A percentile compares a stretch with the other conserved stretches of the same genome.
phyloP scores from a whole-genome alignment of 2,888 invertebrate species.

The Bursaphelenchus okinawaensis region DNA sequence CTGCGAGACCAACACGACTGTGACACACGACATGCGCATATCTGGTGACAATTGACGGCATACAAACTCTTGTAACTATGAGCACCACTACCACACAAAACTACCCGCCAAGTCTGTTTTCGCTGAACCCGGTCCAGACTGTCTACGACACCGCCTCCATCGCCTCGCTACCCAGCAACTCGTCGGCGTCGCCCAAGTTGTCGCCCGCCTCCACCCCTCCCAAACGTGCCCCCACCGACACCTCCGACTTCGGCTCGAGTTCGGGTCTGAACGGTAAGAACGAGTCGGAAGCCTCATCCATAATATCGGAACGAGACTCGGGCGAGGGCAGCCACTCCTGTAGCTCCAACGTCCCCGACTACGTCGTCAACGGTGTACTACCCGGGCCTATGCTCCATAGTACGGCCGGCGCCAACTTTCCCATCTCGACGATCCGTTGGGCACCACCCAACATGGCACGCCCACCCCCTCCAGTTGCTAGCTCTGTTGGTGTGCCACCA shows the following conservation, averaged over 20 bases:
- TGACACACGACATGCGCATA: neutral
- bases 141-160: neutral
- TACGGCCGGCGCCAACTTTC: neutral
- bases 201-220: constrained; percentile 11
- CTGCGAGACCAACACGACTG: neutral
- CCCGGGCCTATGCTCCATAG: neutral
- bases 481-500: constrained; percentile 3
- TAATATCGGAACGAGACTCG: constrained; percentile 4
- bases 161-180: constrained; percentile 1
- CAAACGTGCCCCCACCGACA: constrained; percentile 8
- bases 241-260: constrained; percentile 36
- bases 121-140: neutral
- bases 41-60: neutral
- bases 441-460: constrained; percentile 3
- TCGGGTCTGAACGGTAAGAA: constrained; percentile 20
- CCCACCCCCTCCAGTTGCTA: constrained; percentile 1
- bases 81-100: constrained; percentile 13
- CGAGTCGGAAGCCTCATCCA: constrained; percentile 13
- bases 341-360: neutral
- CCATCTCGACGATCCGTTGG: constrained; percentile 4
- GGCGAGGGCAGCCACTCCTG: constrained; percentile 6
- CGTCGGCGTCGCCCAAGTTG: neutral
- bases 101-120: constrained; percentile 2
- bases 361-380: neutral
- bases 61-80: neutral